Evolutionary conservation across 1,140 invertebrate genomes (phyloP), one percentile per base, ranked within the genome.

Genomic region (Cyrtorhinus lividipennis): DNA sequence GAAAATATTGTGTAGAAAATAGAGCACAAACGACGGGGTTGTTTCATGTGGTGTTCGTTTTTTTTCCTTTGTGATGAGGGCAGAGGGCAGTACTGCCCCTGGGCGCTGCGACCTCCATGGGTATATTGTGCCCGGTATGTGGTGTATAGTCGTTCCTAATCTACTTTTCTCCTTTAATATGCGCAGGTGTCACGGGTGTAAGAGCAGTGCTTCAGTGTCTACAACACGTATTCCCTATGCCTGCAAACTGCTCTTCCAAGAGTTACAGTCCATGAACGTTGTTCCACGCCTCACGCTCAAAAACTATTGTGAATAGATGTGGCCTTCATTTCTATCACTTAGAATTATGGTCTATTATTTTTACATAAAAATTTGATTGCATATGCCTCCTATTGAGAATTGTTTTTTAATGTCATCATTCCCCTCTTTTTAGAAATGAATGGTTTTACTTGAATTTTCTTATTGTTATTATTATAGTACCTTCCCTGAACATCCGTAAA

Each of bases 261-360:
- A 99, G 75, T 76, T 99, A 0, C 90, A 94, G 70, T 88, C 92
- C 0, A 99, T 99, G 95, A 98, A 98, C 75, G 95, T 99, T 70
- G 86, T 95, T 8, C 94, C 95, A 3, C 81, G 90, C 68, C 76
- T 98, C 18, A 88, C 85, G 24, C 74, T 92, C 13, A 87, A 85
- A 66, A 83, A 86, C 72, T 87, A 87, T 73, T 85, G 81, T 69
- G 75, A 76, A n/a, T n/a, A n/a, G n/a, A n/a, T n/a, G 61, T 70
- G 62, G 61, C 59, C 59, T 23, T 56, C n/a, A 58, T 23, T 2
- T 58, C n/a, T n/a, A n/a, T n/a, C n/a, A n/a, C n/a, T n/a, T n/a
- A n/a, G n/a, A n/a, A n/a, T n/a, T n/a, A n/a, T n/a, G n/a, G n/a
- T n/a, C n/a, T n/a, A n/a, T n/a, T n/a, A n/a, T n/a, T n/a, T n/a